phyloP scores from a whole-genome alignment of 2,113 vertebrate species.

The Megaceryle maxima region DNA sequence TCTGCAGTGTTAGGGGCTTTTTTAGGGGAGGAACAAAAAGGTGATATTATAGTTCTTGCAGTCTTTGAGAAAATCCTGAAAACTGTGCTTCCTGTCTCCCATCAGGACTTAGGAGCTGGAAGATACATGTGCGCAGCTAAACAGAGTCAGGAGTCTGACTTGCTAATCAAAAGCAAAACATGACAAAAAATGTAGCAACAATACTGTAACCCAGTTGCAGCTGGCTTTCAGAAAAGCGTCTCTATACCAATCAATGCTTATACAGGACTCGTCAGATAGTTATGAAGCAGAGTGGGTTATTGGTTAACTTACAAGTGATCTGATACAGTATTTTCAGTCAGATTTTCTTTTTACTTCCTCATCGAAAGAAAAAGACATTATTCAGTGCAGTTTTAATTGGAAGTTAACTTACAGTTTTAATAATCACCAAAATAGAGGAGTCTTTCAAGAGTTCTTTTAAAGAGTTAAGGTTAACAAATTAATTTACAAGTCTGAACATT shows the following conservation, averaged over 20 bases:
- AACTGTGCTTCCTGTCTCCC: not conserved
- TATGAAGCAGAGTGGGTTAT: not conserved
- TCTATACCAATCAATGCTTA: not conserved
- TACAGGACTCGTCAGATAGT: not conserved
- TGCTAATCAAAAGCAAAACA: not conserved
- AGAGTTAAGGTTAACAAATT: not conserved
- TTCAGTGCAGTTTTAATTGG: not conserved
- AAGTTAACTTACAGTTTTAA: not conserved
- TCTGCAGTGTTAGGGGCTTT: not conserved
- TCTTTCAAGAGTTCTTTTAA: not conserved
- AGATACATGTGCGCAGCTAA: not conserved
- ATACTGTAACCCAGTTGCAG: not conserved
- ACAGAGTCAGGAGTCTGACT: not conserved
- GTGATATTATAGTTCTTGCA: accelerated
- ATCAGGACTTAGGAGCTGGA: not conserved
- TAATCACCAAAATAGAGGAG: not conserved
- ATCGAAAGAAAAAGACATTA: not conserved
- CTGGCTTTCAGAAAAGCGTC: not conserved
- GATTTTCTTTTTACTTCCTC: not conserved
- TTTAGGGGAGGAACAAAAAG: not conserved
- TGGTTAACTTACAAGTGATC: not conserved
- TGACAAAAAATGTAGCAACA: not conserved
- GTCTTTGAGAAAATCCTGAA: not conserved
- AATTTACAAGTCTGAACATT: not conserved
- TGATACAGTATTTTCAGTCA: not conserved